These are phyloP conservation scores for Euzophera pinguis DNA, from an alignment of 2,888 invertebrate genomes.

Conservation along the genomic window DNA sequence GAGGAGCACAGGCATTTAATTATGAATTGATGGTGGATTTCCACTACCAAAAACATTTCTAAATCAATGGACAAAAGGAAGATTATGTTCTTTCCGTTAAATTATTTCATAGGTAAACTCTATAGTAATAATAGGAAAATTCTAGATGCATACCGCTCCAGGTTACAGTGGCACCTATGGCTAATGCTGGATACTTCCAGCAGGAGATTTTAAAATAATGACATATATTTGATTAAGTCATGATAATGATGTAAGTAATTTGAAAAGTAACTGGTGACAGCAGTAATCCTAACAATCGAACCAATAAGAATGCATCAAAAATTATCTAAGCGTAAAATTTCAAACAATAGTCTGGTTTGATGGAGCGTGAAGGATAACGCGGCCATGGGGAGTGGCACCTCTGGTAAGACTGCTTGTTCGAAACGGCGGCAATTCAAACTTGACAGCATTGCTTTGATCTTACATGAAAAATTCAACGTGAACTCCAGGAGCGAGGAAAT, in stretches of 20 bases:
- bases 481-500: not conserved
- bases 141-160: no score
- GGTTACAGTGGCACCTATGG: no score
- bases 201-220: no score
- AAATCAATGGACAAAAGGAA: no score
- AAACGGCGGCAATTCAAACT: constrained; percentile 1
- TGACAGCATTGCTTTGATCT: constrained; percentile 7
- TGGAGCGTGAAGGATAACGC: constrained; percentile 21
- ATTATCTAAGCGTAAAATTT: constrained; percentile 27
- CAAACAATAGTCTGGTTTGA: constrained; percentile 26
- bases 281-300: not conserved
- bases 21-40: no score
- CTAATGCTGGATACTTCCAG: no score
- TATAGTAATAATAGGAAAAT: no score
- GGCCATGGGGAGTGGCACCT: constrained; percentile 7
- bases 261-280: not conserved
- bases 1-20: no score
- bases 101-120: no score
- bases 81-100: no score
- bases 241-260: not conserved
- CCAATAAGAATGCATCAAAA: constrained; percentile 8
- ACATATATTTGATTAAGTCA: no score
- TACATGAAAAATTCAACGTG: constrained; percentile 6
- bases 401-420: not conserved
- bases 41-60: no score